Evolutionary conservation across 1,140 invertebrate genomes (phyloP), one percentile per base, ranked within the genome.

Genomic region (Heliothis virescens): DNA sequence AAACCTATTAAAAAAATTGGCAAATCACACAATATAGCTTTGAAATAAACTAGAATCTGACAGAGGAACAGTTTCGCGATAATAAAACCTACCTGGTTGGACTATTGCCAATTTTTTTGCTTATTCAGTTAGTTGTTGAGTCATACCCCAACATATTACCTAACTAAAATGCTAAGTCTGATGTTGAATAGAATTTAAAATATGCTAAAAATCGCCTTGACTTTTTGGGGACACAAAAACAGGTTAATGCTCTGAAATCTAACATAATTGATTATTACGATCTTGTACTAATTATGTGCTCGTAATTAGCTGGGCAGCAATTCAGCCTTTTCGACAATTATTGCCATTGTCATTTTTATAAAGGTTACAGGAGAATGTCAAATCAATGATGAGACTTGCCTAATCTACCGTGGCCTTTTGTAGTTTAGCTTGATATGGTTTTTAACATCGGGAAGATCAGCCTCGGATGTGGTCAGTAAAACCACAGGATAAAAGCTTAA

Each of bases 1-100:
- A 52, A 69, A 69, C 65, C 48, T 52, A 21, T 26, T 15, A 52
- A 26, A 71, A 71, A 71, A 52, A 53, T 71, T 71, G 48, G 48
- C 13, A 71, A 29, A 71, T 53, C 52, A 26, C 47, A 16, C 18
- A 50, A 41, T 41, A 41, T 9, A 41, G 9, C 34, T 41, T 29
- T 52, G 47, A 48, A 69, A 71, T 29, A 52, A 52, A 50, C 47
- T 69, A 53, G 65, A 69, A 15, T 10, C 69, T 57, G 52, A 72
- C 69, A 72, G 9, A 3, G 15, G 50, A 53, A 10, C 67, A 53
- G 67, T 71, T 71, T 41, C 10, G 50, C 69, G 26, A 41, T 57
- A 10, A 41, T 72, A 72, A 72, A 57, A 72, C n/a, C 52, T 72
- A 72, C 50, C 50, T 55, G 50, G 10, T 72, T 72, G 69, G 69